Percentiles rank a stretch among this genome's conserved stretches.
Evolutionary conservation across 1,140 invertebrate species (phyloP).

Genomic region (Phthorimaea operculella): DNA sequence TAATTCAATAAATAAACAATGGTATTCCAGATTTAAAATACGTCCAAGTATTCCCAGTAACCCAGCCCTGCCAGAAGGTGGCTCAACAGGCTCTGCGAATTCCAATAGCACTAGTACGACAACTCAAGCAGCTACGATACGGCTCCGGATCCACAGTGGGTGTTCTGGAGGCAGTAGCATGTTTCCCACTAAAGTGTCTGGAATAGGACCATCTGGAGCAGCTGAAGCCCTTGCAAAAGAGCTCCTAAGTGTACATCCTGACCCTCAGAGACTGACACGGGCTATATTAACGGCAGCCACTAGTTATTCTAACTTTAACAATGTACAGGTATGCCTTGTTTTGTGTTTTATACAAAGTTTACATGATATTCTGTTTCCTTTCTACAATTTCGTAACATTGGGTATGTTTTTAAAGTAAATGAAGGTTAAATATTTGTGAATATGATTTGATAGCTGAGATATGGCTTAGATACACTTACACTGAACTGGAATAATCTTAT

Average conservation of each 20-base stretch:
- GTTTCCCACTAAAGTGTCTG: constrained; percentile 40
- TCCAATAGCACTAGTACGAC: constrained; percentile 51
- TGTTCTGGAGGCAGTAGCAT: constrained; percentile 44
- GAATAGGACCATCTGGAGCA: constrained; percentile 42
- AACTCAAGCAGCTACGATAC: constrained; percentile 36
- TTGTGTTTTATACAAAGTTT: no score
- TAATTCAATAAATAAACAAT: no score
- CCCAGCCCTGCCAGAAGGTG: constrained; percentile 56
- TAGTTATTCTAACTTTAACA: constrained; percentile 52
- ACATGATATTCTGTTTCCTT: no score
- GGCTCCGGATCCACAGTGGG: constrained; percentile 41
- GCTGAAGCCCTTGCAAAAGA: constrained; percentile 49
- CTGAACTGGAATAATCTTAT: no score
- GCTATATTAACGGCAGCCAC: constrained; percentile 51
- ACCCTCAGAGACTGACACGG: constrained; percentile 46
- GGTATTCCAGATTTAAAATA: constrained; percentile 45
- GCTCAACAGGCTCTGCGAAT: constrained; percentile 58
- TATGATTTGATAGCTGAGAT: no score
- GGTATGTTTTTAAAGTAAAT: no score
- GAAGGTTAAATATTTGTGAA: no score
- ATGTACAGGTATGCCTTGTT: constrained; percentile 42
- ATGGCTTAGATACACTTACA: no score
- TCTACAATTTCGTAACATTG: no score
- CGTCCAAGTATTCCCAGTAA: constrained; percentile 49
- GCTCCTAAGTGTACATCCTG: constrained; percentile 42